Conservation (phyloP, 2,888 invertebrate species). For the Cephonodes hylas region DNA sequence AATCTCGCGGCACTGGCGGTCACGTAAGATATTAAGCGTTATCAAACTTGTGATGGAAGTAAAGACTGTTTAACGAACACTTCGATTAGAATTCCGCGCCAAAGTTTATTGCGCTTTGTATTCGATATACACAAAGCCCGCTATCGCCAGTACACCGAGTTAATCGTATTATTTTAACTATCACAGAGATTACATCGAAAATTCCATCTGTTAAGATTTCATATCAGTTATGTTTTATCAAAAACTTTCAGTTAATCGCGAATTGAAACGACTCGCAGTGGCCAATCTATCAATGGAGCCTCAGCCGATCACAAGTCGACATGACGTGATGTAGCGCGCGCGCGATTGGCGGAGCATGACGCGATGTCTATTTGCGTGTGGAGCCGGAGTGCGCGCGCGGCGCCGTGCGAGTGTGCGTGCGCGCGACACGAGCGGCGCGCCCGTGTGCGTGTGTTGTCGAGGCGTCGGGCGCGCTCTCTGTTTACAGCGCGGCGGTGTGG, state of each 20-base stretch:
- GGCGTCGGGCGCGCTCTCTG: slow-evolving; percentile 72
- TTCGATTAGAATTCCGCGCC: slow-evolving; percentile 46
- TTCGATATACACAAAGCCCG: neutral
- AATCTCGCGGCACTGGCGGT: neutral
- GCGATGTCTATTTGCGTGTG: slow-evolving; percentile 71
- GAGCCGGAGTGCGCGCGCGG: slow-evolving; percentile 67
- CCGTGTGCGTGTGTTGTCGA: slow-evolving; percentile 73
- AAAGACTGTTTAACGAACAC: slow-evolving; percentile 24
- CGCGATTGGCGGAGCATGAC: slow-evolving; percentile 64
- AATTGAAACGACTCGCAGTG: slow-evolving; percentile 71
- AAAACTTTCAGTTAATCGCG: slow-evolving; percentile 76
- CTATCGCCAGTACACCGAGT: neutral
- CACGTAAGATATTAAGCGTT: neutral
- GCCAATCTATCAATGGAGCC: slow-evolving; percentile 70
- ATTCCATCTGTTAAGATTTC: slow-evolving; percentile 59
- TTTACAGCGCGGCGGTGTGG: slow-evolving; percentile 79
- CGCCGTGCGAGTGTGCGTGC: slow-evolving; percentile 44
- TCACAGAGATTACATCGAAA: slow-evolving; percentile 42
- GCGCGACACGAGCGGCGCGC: slow-evolving; percentile 42
- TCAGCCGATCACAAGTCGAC: slow-evolving; percentile 53
- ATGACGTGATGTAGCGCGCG: slow-evolving; percentile 56
- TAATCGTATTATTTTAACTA: slow-evolving; percentile 26
- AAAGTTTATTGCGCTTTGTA: slow-evolving; percentile 36
- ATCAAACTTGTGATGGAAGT: slow-evolving; percentile 2
- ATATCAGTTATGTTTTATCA: slow-evolving; percentile 74